Evolutionary conservation across 1,140 invertebrate genomes (phyloP).

Genomic region (Trichonephila clavata): DNA sequence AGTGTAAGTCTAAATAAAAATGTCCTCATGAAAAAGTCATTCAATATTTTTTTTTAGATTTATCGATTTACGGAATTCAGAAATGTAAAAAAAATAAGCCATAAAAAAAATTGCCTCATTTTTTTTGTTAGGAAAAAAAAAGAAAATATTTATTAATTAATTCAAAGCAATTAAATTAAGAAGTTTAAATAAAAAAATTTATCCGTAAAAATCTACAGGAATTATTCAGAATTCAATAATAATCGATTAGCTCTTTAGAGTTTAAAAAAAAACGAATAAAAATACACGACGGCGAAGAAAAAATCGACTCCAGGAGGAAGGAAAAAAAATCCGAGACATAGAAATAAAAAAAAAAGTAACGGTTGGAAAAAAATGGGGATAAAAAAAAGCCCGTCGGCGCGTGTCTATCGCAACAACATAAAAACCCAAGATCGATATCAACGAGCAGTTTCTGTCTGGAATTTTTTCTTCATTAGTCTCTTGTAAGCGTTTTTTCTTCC

Average conservation of each 20-base stretch:
- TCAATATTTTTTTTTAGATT: too few species aligned
- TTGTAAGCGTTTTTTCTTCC: slow-evolving; percentile 44
- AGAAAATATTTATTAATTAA: too few species aligned
- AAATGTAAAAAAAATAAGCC: too few species aligned
- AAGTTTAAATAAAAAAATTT: background rate
- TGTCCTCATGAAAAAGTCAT: too few species aligned
- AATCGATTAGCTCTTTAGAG: slow-evolving; percentile 8
- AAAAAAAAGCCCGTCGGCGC: slow-evolving; percentile 45
- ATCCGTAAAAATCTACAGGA: background rate
- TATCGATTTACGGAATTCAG: too few species aligned
- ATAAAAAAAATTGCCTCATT: too few species aligned
- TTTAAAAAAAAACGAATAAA: background rate
- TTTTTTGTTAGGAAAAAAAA: too few species aligned
- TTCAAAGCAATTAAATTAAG: background rate
- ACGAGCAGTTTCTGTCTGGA: slow-evolving; percentile 49
- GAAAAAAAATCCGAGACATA: background rate
- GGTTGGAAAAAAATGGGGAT: background rate
- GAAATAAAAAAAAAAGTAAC: slow-evolving; percentile 24
- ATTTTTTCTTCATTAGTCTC: slow-evolving; percentile 71
- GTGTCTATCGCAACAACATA: slow-evolving; percentile 52
- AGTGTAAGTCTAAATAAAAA: too few species aligned
- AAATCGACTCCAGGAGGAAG: background rate
- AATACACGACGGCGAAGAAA: background rate
- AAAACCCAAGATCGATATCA: slow-evolving; percentile 64
- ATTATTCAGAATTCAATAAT: background rate